Evolutionary conservation across 2,888 invertebrate species (phyloP).

Genomic region (Chouioia cunea): DNA sequence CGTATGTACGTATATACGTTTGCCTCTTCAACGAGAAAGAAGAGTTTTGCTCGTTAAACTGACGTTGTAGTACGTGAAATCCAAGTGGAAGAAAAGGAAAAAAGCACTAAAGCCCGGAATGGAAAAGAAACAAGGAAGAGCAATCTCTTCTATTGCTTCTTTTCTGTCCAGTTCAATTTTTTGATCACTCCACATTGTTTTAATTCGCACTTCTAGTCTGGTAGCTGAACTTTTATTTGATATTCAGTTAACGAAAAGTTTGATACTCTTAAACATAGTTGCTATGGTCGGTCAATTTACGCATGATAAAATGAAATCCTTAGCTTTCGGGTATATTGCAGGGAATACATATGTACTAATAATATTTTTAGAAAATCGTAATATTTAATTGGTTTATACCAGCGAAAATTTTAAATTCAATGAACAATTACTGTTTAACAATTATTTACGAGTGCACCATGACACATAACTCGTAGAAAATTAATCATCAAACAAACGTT

Average conservation of each 20-base stretch:
- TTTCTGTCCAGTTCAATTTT: conserved; percentile 4
- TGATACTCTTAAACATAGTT: too few relatives aligned
- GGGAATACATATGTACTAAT: too few relatives aligned
- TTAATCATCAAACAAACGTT: conserved; percentile 17
- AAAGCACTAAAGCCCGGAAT: background rate
- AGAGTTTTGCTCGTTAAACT: conserved; percentile 32
- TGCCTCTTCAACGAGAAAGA: conserved; percentile 1
- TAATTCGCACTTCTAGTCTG: background rate
- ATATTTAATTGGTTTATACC: too few relatives aligned
- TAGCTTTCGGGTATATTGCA: too few relatives aligned
- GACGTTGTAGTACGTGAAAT: conserved; percentile 29
- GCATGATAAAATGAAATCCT: too few relatives aligned
- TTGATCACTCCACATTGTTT: background rate
- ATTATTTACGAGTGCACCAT: conserved; percentile 3
- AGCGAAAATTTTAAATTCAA: background rate
- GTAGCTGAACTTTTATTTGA: background rate
- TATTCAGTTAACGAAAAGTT: too few relatives aligned
- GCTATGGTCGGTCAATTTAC: too few relatives aligned
- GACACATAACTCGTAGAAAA: conserved; percentile 18
- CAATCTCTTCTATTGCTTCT: background rate
- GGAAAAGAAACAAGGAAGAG: conserved; percentile 11
- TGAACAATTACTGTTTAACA: background rate
- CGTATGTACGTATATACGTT: conserved; percentile 4
- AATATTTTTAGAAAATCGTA: too few relatives aligned
- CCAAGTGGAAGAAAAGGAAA: background rate